Evolutionary conservation across 2,113 vertebrate genomes (phyloP), one percentile per base, ranked within the genome.

Genomic region (Mus pahari): DNA sequence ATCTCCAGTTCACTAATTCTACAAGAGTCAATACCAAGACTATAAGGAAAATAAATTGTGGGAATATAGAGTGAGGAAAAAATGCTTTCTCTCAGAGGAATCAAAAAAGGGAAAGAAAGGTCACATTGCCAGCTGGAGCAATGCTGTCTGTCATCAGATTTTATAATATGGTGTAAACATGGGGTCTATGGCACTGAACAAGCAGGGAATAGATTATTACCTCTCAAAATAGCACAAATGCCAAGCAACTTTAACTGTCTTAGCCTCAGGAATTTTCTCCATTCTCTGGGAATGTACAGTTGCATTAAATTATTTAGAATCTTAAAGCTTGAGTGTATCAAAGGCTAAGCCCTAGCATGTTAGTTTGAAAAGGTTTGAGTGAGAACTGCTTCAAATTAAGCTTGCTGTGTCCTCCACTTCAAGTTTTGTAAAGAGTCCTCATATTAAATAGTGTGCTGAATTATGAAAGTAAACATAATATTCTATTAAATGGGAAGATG

Each of bases 201-300:
- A 92, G 53, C 39, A 73, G 95, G 92, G 91, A 98, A 93, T 42
- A 93, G 74, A 95, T 97, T 93, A 97, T 83, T 98, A 90, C 94
- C 93, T 94, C 96, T 48, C 5, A 97, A 98, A 98, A 97, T 79
- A 97, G 92, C 42, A 66, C 95, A 91, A 81, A 94, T 86, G 50
- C 11, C 92, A 97, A 96, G 96, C 12, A 62, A 89, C n/a, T 91
- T 95, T 0, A 94, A 93, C 91, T 92, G 81, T 13, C 7, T 48
- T 90, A 96, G 26, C 90, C 71, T 94, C 92, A 7, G 75, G 62
- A 92, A 93, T 92, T 71, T 95, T 96, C 16, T 96, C 45, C 96
- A 42, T 86, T 92, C 62, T 97, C 45, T 48, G 95, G 64, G 45
- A 92, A 90, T 89, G 7, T 83, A 93, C 89, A 93, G 60, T 95